Percentiles rank a stretch among this genome's conserved stretches.
These are phyloP conservation scores for Drosophila quadrilineata DNA, from an alignment of 1,140 invertebrate species.

Conservation along the genomic window DNA sequence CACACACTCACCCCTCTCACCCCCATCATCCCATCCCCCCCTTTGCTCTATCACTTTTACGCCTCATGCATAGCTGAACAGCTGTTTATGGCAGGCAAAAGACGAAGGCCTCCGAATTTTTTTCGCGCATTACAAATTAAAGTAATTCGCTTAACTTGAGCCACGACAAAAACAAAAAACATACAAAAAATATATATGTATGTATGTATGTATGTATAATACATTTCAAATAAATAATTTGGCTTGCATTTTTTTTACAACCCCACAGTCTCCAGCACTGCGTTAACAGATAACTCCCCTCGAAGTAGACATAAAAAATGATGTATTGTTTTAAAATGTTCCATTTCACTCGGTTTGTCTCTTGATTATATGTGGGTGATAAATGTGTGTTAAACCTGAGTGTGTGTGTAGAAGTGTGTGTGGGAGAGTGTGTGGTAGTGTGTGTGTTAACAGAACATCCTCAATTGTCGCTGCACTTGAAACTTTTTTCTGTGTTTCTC, in stretches of 20 bases:
- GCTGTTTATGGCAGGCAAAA: constrained; percentile 34
- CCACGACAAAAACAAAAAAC: not conserved
- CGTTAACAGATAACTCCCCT: not conserved
- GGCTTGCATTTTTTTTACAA: constrained; percentile 40
- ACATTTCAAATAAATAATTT: constrained; percentile 74
- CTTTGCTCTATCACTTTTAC: too few species aligned
- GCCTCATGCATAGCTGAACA: constrained; percentile 70
- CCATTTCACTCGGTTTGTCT: not conserved
- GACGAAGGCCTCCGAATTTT: not conserved
- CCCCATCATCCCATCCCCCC: too few species aligned
- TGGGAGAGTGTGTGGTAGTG: constrained; percentile 1
- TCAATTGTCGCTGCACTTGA: constrained; percentile 39
- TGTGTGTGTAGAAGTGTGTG: not conserved
- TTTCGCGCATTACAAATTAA: constrained; percentile 58
- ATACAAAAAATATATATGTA: too few species aligned
- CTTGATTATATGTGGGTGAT: constrained; percentile 46
- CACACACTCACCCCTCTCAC: too few species aligned
- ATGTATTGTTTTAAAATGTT: constrained; percentile 70
- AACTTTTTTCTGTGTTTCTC: constrained; percentile 62
- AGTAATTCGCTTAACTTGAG: constrained; percentile 68
- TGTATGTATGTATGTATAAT: too few species aligned
- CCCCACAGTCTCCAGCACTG: not conserved
- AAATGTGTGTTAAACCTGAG: not conserved
- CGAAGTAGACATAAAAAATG: constrained; percentile 53
- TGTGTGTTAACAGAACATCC: not conserved